These are phyloP conservation scores for Sisor rabdophorus DNA, from an alignment of 2,113 vertebrate genomes.

Conservation along the genomic window DNA sequence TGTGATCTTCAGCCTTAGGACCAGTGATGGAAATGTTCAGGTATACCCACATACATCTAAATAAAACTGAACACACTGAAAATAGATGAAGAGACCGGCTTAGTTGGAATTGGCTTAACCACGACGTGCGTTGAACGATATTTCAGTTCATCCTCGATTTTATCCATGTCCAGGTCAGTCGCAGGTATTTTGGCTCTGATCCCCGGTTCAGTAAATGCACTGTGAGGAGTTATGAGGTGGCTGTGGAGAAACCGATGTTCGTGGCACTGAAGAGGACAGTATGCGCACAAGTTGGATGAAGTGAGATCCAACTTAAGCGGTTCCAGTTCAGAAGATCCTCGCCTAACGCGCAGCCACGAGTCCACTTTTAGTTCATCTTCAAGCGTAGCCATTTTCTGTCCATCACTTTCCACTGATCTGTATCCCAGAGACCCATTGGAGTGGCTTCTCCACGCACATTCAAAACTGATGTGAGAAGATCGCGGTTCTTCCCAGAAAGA, in stretches of 20 bases:
- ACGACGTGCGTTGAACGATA: conserved; percentile 79
- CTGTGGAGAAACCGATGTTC: conserved; percentile 79
- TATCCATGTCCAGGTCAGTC: conserved; percentile 62
- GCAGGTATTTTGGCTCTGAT: conserved; percentile 75
- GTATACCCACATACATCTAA: conserved; percentile 56
- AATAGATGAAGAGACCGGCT: conserved; percentile 79
- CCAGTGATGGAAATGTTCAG: neutral
- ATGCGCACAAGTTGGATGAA: conserved; percentile 75
- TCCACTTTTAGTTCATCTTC: conserved; percentile 47
- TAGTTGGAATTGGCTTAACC: conserved; percentile 95
- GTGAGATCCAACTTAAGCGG: conserved; percentile 65
- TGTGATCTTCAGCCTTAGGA: neutral
- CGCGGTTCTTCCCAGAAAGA: conserved; percentile 97
- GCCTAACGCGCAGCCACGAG: conserved; percentile 49
- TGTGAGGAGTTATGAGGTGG: conserved; percentile 69
- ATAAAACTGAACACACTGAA: conserved; percentile 94
- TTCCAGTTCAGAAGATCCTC: conserved; percentile 65
- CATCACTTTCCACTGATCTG: conserved; percentile 47
- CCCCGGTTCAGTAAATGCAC: conserved; percentile 64
- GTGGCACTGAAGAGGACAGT: conserved; percentile 84
- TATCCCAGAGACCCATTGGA: conserved; percentile 46
- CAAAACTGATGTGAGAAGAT: conserved; percentile 65
- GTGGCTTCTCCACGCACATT: conserved; percentile 55
- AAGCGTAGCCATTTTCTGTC: conserved; percentile 71
- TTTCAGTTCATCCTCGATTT: conserved; percentile 73